Evolutionary conservation across 92 coral and sea anemone genomes (phyloP).

Genomic region (Phenganax marumi): DNA sequence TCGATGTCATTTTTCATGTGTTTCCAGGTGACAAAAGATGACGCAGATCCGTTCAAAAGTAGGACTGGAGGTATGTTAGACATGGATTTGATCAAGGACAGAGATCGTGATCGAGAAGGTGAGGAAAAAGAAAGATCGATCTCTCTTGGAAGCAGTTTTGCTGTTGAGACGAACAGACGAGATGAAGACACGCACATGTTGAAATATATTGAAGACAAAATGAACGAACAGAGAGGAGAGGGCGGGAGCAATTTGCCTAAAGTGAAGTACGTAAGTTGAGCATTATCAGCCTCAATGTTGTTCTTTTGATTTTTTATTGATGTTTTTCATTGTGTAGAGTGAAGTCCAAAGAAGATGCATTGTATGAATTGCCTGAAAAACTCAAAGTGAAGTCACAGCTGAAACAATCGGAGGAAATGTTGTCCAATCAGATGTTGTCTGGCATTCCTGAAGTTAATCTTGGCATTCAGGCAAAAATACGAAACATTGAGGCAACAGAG

Average conservation of each 20-base stretch:
- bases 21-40: conserved; percentile 58
- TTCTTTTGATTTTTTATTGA: background rate
- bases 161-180: conserved; percentile 92
- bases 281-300: background rate
- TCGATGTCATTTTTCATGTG: too few species aligned
- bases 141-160: conserved; percentile 86
- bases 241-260: conserved; percentile 33
- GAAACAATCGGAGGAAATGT: conserved; percentile 96
- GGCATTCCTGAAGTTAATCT: conserved; percentile 98
- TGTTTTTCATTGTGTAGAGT: conserved; percentile 50
- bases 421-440: conserved; percentile 97
- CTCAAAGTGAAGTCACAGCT: conserved; percentile 85
- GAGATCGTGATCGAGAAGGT: conserved; percentile 94
- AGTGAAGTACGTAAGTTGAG: conserved; percentile 54
- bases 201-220: conserved; percentile 93
- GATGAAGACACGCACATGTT: conserved; percentile 98
- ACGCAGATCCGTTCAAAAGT: conserved; percentile 86
- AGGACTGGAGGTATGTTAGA: conserved; percentile 94
- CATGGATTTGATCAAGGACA: conserved; percentile 82
- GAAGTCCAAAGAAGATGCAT: conserved; percentile 81
- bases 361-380: conserved; percentile 81
- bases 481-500: conserved; percentile 95
- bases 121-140: conserved; percentile 95
- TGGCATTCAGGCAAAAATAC: conserved; percentile 93
- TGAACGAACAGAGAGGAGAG: conserved; percentile 75